These are phyloP conservation scores for Tragulus kanchil DNA, from an alignment of 2,113 vertebrate genomes.

Conservation along the genomic window DNA sequence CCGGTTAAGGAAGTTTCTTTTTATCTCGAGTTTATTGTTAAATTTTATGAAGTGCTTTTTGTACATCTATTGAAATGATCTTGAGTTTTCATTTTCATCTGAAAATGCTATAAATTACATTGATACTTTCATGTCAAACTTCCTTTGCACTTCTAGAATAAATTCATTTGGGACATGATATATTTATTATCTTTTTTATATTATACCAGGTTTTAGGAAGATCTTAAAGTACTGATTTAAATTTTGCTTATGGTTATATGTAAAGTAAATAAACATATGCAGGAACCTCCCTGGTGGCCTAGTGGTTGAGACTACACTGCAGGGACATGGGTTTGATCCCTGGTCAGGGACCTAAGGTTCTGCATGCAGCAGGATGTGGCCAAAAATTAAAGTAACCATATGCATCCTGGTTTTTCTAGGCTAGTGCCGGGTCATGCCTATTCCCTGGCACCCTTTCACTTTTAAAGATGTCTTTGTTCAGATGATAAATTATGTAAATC, in stretches of 20 bases:
- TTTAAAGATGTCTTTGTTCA: too few relatives aligned
- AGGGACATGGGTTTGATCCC: too few relatives aligned
- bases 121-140: slow-evolving; percentile 25
- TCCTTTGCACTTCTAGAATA: slow-evolving; percentile 32
- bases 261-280: too few relatives aligned
- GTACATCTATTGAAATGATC: neutral
- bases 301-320: too few relatives aligned
- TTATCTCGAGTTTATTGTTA: neutral
- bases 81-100: slow-evolving; percentile 6
- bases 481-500: too few relatives aligned
- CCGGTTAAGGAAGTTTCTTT: neutral
- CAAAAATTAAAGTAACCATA: too few relatives aligned
- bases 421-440: too few relatives aligned
- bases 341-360: too few relatives aligned
- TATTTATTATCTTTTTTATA: slow-evolving; percentile 35
- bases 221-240: slow-evolving; percentile 18
- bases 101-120: slow-evolving; percentile 2
- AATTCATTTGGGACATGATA: neutral
- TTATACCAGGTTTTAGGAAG: neutral
- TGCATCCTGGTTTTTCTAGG: too few relatives aligned
- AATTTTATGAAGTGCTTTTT: slow-evolving; percentile 35
- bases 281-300: too few relatives aligned
- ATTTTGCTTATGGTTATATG: neutral
- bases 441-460: too few relatives aligned
- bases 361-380: too few relatives aligned